Percentiles rank a stretch among this genome's conserved stretches.
These are phyloP conservation scores for Perccottus glenii DNA, from an alignment of 2,113 vertebrate genomes.

Conservation along the genomic window DNA sequence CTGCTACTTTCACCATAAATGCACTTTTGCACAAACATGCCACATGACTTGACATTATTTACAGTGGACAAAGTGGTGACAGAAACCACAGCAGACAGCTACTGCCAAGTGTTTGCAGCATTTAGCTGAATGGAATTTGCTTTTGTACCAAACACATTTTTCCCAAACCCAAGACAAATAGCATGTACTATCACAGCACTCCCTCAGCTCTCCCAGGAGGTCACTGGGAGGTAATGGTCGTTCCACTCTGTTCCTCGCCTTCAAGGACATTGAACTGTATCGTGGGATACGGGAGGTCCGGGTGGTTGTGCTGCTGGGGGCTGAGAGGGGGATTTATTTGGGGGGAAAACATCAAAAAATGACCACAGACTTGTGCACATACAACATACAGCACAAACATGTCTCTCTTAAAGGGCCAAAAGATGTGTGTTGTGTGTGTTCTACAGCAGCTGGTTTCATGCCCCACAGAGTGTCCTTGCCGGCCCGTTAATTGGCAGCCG, in stretches of 20 bases:
- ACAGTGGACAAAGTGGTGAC: constrained; percentile 73
- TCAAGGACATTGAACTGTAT: constrained; percentile 75
- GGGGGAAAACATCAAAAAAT: constrained; percentile 19
- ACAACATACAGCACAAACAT: constrained; percentile 21
- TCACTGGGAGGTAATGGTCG: constrained; percentile 56
- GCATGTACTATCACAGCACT: constrained; percentile 39
- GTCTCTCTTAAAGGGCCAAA: constrained; percentile 36
- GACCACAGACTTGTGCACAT: constrained; percentile 18
- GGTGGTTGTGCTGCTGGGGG: constrained; percentile 34
- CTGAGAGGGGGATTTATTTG: constrained; percentile 1
- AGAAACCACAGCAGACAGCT: constrained; percentile 66
- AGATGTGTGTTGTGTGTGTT: constrained; percentile 47
- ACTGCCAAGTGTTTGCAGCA: constrained; percentile 66
- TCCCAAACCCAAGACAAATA: constrained; percentile 68
- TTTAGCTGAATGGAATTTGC: constrained; percentile 67
- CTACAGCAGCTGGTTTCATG: constrained; percentile 74
- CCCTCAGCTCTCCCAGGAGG: constrained; percentile 49
- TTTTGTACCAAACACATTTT: constrained; percentile 61
- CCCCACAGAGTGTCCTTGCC: constrained; percentile 76
- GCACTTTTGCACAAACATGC: constrained; percentile 70
- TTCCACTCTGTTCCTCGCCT: constrained; percentile 63
- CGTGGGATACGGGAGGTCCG: constrained; percentile 61
- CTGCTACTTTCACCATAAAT: constrained; percentile 65
- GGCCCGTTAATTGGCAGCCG: constrained; percentile 78
- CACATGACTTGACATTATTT: constrained; percentile 73